Evolutionary conservation across 2,113 vertebrate genomes (phyloP).

Genomic region (Bubo scandiacus): DNA sequence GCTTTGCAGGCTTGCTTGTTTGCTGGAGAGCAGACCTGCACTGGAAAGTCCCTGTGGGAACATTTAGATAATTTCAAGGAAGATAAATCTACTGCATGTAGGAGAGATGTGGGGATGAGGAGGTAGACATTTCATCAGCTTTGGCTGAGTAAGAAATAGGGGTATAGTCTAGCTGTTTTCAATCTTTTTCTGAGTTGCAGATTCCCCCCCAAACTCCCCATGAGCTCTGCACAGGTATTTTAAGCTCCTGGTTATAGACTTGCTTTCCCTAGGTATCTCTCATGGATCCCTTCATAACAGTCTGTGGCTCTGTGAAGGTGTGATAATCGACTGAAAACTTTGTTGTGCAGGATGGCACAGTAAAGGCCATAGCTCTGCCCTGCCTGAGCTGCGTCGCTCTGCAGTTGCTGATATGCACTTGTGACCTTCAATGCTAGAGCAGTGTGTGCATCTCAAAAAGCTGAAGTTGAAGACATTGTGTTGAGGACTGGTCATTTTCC

Average conservation of each 20-base stretch:
- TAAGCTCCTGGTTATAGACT: background rate
- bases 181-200: background rate
- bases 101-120: background rate
- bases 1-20: background rate
- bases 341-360: background rate
- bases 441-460: rapidly evolving
- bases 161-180: background rate
- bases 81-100: background rate
- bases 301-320: rapidly evolving
- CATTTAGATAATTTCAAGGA: background rate
- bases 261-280: background rate
- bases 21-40: background rate
- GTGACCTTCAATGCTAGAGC: rapidly evolving
- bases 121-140: background rate
- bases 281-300: background rate
- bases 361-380: background rate
- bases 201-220: rapidly evolving
- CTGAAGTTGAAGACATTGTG: rapidly evolving
- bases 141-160: background rate
- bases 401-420: rapidly evolving
- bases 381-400: rapidly evolving
- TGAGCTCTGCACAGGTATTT: background rate
- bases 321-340: rapidly evolving
- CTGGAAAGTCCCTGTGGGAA: background rate
- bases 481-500: background rate